phyloP scores from a whole-genome alignment of 1,140 invertebrate species.

The Reticulitermes speratus region DNA sequence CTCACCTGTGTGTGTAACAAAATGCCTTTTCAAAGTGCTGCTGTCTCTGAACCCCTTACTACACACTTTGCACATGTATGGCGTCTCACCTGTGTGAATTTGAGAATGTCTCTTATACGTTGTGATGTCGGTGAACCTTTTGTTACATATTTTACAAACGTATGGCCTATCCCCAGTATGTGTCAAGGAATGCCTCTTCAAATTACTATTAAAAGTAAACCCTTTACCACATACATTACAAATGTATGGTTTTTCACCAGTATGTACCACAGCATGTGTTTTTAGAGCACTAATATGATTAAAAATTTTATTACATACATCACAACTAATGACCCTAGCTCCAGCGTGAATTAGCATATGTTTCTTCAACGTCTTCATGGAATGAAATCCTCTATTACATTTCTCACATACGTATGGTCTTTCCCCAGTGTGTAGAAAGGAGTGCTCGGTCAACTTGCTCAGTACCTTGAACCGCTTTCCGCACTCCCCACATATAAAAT shows the following conservation, averaged over 20 bases:
- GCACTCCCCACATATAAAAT: not conserved
- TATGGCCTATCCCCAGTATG: not conserved
- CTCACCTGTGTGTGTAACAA: constrained; percentile 17
- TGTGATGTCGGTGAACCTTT: not conserved
- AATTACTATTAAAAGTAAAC: not conserved
- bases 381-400: not conserved
- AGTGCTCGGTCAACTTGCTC: not conserved
- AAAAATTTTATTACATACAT: constrained; percentile 7
- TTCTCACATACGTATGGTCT: not conserved
- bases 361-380: not conserved
- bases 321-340: not conserved
- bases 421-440: not conserved
- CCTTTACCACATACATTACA: not conserved
- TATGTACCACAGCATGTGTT: not conserved
- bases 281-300: constrained; percentile 6
- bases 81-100: not conserved
- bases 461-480: constrained; percentile 6
- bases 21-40: not conserved
- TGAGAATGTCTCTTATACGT: not conserved
- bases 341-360: constrained; percentile 8
- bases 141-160: not conserved
- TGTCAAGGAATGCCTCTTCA: not conserved
- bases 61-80: not conserved
- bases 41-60: not conserved
- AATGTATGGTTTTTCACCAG: not conserved